Evolutionary conservation across 2,113 vertebrate genomes (phyloP).

Genomic region (Caranx melampygus): DNA sequence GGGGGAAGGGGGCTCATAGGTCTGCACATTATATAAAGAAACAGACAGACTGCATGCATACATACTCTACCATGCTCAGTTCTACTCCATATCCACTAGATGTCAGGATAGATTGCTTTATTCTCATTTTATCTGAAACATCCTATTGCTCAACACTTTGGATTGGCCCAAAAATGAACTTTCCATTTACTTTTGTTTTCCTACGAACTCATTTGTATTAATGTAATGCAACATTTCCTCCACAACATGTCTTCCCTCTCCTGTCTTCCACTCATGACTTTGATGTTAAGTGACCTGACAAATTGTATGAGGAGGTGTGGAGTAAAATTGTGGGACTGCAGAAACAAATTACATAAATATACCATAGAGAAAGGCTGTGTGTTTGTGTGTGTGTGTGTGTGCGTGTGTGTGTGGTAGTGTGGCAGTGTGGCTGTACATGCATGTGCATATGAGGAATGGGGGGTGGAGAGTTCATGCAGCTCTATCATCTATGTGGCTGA

Average conservation of each 20-base stretch:
- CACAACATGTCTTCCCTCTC: background rate
- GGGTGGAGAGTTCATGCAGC: conserved; percentile 39
- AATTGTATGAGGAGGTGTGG: background rate
- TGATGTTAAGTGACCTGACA: background rate
- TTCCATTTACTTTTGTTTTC: conserved; percentile 25
- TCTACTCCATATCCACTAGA: conserved; percentile 64
- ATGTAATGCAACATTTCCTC: background rate
- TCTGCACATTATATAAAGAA: conserved; percentile 57
- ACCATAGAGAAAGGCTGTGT: conserved; percentile 1
- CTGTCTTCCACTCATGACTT: background rate
- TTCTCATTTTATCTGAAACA: background rate
- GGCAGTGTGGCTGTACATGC: background rate
- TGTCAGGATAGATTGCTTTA: conserved; percentile 64
- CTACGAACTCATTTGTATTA: background rate
- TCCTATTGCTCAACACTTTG: background rate
- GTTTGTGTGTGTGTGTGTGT: background rate
- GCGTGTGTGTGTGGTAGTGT: too few relatives aligned
- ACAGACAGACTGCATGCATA: background rate
- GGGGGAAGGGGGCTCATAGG: conserved; percentile 41
- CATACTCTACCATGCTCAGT: conserved; percentile 2
- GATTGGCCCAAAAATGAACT: conserved; percentile 49
- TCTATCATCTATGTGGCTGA: conserved; percentile 58
- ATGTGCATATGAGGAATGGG: background rate
- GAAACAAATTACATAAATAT: background rate
- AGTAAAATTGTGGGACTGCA: background rate